These are phyloP conservation scores for Dendrocincla tyrannina DNA, from an alignment of 2,797 vertebrate genomes.

Conservation along the genomic window DNA sequence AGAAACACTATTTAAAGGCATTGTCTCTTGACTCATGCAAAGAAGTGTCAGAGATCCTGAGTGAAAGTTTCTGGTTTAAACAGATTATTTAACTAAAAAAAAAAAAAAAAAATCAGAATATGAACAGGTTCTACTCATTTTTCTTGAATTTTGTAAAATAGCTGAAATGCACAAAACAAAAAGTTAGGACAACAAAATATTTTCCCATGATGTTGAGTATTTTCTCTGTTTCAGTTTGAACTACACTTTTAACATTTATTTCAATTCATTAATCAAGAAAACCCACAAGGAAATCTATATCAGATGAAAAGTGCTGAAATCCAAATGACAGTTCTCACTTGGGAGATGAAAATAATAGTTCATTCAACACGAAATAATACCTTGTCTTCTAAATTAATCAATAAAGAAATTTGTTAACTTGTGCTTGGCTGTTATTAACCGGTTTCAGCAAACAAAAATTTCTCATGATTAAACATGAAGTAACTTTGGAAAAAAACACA, in stretches of 20 bases:
- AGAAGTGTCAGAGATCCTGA: neutral
- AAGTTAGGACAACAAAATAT: neutral
- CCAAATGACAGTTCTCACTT: neutral
- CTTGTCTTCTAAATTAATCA: neutral
- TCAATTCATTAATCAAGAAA: neutral
- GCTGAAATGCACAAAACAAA: neutral
- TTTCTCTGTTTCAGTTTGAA: neutral
- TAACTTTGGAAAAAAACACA: neutral
- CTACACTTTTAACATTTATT: neutral
- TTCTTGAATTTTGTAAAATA: neutral
- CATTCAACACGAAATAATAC: neutral
- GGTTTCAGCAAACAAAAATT: neutral
- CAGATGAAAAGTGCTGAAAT: neutral
- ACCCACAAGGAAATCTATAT: neutral
- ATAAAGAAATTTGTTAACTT: neutral
- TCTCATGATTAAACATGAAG: neutral
- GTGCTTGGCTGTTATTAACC: neutral
- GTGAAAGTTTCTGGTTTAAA: neutral
- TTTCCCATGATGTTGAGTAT: neutral
- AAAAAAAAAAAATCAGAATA: neutral
- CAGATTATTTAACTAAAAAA: neutral
- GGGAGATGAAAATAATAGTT: neutral
- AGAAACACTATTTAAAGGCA: neutral
- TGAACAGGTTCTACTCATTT: neutral
- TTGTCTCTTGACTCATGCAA: neutral